These are phyloP conservation scores for Anhinga rufa DNA, from an alignment of 2,113 vertebrate species.

Conservation along the genomic window DNA sequence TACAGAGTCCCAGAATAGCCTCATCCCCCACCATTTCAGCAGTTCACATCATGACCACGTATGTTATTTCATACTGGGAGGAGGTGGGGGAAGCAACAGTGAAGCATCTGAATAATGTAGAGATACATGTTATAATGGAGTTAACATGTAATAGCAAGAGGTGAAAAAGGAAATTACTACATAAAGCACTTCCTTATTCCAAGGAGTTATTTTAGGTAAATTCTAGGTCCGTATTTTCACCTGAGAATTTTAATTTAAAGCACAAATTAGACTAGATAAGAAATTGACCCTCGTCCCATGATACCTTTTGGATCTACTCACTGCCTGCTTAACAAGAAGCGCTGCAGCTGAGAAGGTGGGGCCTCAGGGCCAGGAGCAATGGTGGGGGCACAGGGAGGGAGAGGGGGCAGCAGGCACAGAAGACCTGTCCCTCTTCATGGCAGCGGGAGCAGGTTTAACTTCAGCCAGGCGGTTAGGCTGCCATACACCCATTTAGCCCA, in stretches of 20 bases:
- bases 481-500: no score
- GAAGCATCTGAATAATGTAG: background rate
- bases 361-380: no score
- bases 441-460: accelerated
- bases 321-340: background rate
- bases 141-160: background rate
- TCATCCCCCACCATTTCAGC: background rate
- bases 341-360: background rate
- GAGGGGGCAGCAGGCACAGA: accelerated
- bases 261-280: background rate
- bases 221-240: background rate
- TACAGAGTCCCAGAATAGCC: background rate
- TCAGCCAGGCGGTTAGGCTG: background rate
- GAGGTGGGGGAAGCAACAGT: background rate
- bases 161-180: no score
- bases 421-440: accelerated
- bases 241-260: background rate
- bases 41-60: background rate
- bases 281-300: accelerated
- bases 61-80: background rate
- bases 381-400: background rate
- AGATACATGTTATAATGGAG: background rate
- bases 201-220: background rate
- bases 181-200: background rate
- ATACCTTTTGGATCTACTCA: no score